phyloP scores from a whole-genome alignment of 2,888 invertebrate genomes.

The Drosophila percnosoma region DNA sequence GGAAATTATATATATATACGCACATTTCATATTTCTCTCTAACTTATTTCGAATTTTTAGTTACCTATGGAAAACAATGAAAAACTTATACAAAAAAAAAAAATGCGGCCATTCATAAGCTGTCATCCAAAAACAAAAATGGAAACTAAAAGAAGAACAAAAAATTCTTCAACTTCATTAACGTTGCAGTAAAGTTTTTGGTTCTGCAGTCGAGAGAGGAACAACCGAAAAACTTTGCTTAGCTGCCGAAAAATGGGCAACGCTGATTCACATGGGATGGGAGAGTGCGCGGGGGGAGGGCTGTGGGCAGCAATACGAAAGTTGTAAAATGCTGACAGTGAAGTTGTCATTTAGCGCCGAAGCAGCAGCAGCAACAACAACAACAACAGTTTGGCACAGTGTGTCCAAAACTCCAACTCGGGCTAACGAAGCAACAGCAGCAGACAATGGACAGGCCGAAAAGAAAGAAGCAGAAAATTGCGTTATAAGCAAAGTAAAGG shows the following conservation, averaged over 20 bases:
- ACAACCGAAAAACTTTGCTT: slow-evolving; percentile 60
- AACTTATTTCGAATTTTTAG: slow-evolving; percentile 15
- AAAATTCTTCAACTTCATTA: slow-evolving; percentile 75
- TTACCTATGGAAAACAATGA: slow-evolving; percentile 27
- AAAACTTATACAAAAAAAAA: slow-evolving; percentile 28
- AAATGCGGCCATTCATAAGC: slow-evolving; percentile 16
- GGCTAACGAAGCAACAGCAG: slow-evolving; percentile 67
- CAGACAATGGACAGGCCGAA: slow-evolving; percentile 59
- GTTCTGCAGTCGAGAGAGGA: slow-evolving; percentile 44
- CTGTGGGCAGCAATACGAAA: slow-evolving; percentile 32
- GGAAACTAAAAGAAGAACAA: slow-evolving; percentile 33
- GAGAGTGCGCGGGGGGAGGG: background rate
- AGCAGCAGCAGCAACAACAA: slow-evolving; percentile 25
- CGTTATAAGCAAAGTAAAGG: slow-evolving; percentile 78
- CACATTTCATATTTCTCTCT: background rate
- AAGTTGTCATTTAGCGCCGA: slow-evolving; percentile 74
- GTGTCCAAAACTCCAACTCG: slow-evolving; percentile 57
- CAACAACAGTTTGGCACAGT: slow-evolving; percentile 47
- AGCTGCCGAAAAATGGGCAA: slow-evolving; percentile 63
- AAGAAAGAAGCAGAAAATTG: slow-evolving; percentile 69
- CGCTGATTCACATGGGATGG: slow-evolving; percentile 18
- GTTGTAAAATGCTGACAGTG: slow-evolving; percentile 76
- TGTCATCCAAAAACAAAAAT: slow-evolving; percentile 15
- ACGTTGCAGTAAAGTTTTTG: slow-evolving; percentile 67
- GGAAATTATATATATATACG: background rate